Base-by-base conservation (phyloP, 2,113 vertebrate species). In the Chaetodon trifascialis region DNA sequence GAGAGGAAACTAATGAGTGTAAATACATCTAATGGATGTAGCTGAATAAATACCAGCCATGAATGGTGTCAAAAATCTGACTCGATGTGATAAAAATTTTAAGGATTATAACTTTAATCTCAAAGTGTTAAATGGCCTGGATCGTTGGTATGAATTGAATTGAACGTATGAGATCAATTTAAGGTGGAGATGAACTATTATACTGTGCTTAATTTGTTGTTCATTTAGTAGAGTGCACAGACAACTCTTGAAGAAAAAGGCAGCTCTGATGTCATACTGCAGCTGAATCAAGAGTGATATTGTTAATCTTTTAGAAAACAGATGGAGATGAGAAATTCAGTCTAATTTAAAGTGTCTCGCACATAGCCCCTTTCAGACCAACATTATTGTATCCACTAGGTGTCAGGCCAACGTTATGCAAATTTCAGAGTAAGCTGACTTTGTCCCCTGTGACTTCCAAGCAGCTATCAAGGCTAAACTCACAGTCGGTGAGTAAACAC, bases 361-460 rank as follows among this genome's bases (percentile, higher is more conserved):
- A 21, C 6, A 52, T n/a, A 44, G n/a, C 25, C 58, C 30, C 17
- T 44, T 67, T 79, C n/a, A 77, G 40, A 78, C 23, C 38, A 70
- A 16, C 21, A 66, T 51, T 23, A 51, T 38, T 75, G 55, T 70
- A 85, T 92, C 93, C 93, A 94, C 91, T 92, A 93, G 92, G 88
- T 92, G 92, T 94, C 93, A 94, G 92, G 79, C 58, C 80, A 89
- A 92, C 51, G 38, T 91, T 87, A 89, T 86, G 82, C 65, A 92
- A 72, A 92, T 91, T 70, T 80, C 44, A 67, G 38, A 65, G 58
- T 9, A 79, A 25, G 51, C 54, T 54, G 11, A 64, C 36, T 76
- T 60, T 49, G n/a, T 70, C 77, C 77, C 74, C 63, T 64, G 79
- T 51, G 76, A 68, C 73, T 83, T 73, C 64, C 46, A 77, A 52